phyloP scores from a whole-genome alignment of 2,888 invertebrate genomes.

The Saturnia pavonia region DNA sequence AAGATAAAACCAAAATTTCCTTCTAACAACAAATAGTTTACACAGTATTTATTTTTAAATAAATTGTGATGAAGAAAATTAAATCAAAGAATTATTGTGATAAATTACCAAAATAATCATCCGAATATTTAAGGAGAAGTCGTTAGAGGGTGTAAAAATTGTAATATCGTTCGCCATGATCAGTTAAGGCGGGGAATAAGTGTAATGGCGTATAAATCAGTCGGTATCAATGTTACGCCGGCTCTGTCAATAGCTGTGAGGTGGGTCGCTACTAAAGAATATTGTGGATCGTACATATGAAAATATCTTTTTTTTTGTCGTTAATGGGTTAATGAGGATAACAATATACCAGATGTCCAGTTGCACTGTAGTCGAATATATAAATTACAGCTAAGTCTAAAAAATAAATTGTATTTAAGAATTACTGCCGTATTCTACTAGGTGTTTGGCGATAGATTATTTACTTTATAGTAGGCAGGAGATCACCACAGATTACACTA shows the following conservation, averaged over 20 bases:
- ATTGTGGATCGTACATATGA: slow-evolving; percentile 41
- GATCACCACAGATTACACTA: too few relatives aligned
- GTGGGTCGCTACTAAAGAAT: slow-evolving; percentile 41
- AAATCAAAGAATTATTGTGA: slow-evolving; percentile 19
- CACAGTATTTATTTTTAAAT: background rate
- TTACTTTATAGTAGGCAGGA: too few relatives aligned
- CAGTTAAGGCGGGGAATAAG: slow-evolving; percentile 66
- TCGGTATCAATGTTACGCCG: slow-evolving; percentile 67
- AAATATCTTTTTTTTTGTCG: background rate
- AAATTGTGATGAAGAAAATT: slow-evolving; percentile 14
- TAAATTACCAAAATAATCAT: slow-evolving; percentile 24
- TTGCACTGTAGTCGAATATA: too few relatives aligned
- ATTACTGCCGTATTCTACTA: background rate
- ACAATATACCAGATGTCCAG: background rate
- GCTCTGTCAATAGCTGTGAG: slow-evolving; percentile 73
- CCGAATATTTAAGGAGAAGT: slow-evolving; percentile 26
- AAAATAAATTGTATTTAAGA: background rate
- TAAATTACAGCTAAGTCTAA: too few relatives aligned
- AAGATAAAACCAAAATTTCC: background rate
- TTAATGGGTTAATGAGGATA: background rate
- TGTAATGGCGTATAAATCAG: slow-evolving; percentile 79
- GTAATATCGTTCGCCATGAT: slow-evolving; percentile 43
- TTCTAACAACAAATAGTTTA: background rate
- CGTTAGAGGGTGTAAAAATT: slow-evolving; percentile 39
- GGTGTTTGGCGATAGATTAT: background rate